A percentile compares a stretch with the other conserved stretches of the same genome.
Evolutionary conservation across 1,140 invertebrate species (phyloP).

Genomic region (Trachymyrmex cornetzi): DNA sequence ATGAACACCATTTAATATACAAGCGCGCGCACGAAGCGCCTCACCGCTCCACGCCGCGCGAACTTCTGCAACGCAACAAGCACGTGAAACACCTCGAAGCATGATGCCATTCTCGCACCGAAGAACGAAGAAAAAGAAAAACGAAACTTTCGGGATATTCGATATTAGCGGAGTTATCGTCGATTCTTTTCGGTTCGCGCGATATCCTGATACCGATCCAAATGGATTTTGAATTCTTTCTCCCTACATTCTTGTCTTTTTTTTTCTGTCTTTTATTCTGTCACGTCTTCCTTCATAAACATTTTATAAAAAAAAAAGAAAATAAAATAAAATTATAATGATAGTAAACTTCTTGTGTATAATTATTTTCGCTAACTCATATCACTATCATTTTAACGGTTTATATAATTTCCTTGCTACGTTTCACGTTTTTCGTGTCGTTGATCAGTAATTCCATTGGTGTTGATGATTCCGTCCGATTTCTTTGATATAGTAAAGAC

Average conservation of each 20-base stretch:
- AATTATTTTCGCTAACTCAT: not conserved
- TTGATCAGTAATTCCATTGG: not conserved
- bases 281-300: not conserved
- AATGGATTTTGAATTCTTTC: not conserved
- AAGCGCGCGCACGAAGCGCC: constrained; percentile 36
- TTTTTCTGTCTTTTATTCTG: not conserved
- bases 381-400: not conserved
- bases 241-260: not conserved
- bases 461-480: not conserved
- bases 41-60: not conserved
- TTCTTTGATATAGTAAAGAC: not conserved
- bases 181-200: not conserved
- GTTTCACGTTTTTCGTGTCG: not conserved
- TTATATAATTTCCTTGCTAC: not conserved
- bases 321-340: not conserved
- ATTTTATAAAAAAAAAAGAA: not conserved
- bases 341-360: not conserved
- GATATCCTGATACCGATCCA: not conserved
- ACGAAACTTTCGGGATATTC: constrained; percentile 29
- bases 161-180: constrained; percentile 38
- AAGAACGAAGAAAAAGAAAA: not conserved
- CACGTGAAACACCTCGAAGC: constrained; percentile 48
- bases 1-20: constrained; percentile 76
- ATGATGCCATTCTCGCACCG: not conserved
- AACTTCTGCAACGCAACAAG: constrained; percentile 57